Conservation (phyloP, 2,888 invertebrate species). For the Ellobium chinense region DNA sequence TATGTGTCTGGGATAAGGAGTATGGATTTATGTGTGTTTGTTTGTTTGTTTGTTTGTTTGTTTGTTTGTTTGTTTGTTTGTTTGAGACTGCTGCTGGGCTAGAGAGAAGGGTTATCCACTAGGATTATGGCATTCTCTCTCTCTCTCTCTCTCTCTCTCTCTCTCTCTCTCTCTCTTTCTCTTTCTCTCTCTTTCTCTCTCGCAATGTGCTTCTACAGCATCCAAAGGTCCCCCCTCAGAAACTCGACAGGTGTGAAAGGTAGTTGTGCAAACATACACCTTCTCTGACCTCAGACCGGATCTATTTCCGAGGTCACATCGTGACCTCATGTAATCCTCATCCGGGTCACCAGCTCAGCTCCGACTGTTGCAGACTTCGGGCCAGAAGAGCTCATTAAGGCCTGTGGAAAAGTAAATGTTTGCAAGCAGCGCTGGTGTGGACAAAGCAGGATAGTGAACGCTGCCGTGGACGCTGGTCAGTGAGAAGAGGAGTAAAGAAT, state of each 20-base stretch:
- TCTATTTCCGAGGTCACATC: background rate
- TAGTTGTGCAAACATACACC: background rate
- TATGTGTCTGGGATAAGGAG: no score
- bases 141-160: constrained; percentile 3
- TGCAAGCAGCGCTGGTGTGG: constrained; percentile 26
- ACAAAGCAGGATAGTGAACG: background rate
- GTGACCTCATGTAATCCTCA: constrained; percentile 21
- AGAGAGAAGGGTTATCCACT: no score
- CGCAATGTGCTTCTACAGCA: background rate
- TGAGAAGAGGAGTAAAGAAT: no score
- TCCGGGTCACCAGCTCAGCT: background rate
- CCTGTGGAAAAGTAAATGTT: constrained; percentile 27
- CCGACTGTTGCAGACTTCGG: constrained; percentile 6
- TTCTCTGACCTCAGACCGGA: background rate
- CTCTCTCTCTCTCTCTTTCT: background rate
- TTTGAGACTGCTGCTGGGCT: no score
- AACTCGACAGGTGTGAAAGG: background rate
- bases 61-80: no score
- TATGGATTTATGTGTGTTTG: no score
- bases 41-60: no score
- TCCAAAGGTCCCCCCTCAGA: background rate
- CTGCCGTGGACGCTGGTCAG: background rate
- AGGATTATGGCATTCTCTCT: background rate
- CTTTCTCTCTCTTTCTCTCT: background rate
- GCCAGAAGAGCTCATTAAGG: constrained; percentile 21